Conservation (phyloP, 2,113 vertebrate species). For the Felis chaus region DNA sequence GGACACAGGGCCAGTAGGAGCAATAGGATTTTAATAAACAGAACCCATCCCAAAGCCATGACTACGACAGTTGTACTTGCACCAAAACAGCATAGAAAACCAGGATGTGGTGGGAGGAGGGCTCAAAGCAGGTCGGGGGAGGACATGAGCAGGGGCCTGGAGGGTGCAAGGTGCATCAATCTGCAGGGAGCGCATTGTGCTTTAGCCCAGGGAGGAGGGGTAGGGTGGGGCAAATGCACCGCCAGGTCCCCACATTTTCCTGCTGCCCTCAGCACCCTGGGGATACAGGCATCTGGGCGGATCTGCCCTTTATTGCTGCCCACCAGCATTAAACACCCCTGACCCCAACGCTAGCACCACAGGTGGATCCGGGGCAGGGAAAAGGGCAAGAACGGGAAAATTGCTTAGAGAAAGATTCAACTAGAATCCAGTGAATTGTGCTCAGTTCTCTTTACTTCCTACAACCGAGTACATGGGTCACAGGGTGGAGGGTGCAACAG, state of each 20-base stretch:
- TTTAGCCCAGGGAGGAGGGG: conserved; percentile 69
- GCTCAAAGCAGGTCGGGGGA: conserved; percentile 50
- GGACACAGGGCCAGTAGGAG: conserved; percentile 85
- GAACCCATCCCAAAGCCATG: conserved; percentile 94
- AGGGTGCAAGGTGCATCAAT: conserved; percentile 37
- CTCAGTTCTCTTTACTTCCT: conserved; percentile 83
- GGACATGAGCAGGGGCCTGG: conserved; percentile 30
- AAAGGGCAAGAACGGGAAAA: conserved; percentile 50
- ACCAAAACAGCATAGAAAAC: conserved; percentile 81
- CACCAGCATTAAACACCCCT: conserved; percentile 62
- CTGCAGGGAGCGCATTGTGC: conserved; percentile 73
- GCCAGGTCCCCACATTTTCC: conserved; percentile 68
- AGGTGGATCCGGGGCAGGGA: conserved; percentile 51
- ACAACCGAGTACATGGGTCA: conserved; percentile 81
- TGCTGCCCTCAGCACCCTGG: conserved; percentile 74
- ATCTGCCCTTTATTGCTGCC: conserved; percentile 75
- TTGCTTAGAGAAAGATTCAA: conserved; percentile 81
- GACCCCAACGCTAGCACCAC: conserved; percentile 78
- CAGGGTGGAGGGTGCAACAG: conserved; percentile 63
- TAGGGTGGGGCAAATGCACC: conserved; percentile 62
- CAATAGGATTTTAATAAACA: conserved; percentile 96
- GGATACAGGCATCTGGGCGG: conserved; percentile 67
- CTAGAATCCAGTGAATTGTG: conserved; percentile 81
- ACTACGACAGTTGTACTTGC: conserved; percentile 80
- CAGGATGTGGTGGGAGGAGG: conserved; percentile 56